These are phyloP conservation scores for Drosophila parthenogenetica DNA, from an alignment of 2,888 invertebrate genomes.

Conservation along the genomic window DNA sequence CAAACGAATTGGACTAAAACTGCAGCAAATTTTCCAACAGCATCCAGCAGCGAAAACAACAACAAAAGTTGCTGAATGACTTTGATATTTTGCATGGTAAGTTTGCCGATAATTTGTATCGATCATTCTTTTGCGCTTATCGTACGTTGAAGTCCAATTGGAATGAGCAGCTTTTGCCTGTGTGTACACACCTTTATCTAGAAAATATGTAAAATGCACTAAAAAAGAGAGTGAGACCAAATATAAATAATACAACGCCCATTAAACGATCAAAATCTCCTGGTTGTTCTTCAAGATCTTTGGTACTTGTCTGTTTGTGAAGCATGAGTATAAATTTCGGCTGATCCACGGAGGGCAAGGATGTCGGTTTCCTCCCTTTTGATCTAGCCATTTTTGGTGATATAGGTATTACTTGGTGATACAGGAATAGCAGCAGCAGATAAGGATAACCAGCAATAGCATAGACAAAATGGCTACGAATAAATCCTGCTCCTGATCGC, in stretches of 20 bases:
- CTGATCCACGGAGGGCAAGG: too few species aligned
- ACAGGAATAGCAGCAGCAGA: conserved; percentile 46
- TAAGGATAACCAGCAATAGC: conserved; percentile 19
- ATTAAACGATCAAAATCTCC: background rate
- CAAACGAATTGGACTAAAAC: conserved; percentile 36
- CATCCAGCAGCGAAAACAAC: conserved; percentile 22
- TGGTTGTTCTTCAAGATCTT: background rate
- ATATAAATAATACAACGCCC: background rate
- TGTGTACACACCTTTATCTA: background rate
- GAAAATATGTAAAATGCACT: too few species aligned
- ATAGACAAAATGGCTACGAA: conserved; percentile 20
- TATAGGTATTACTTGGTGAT: conserved; percentile 9
- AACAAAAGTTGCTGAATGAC: conserved; percentile 13
- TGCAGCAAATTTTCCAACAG: conserved; percentile 8
- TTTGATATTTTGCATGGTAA: conserved; percentile 44
- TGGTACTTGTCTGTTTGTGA: background rate
- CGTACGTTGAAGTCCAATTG: background rate
- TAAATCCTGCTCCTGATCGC: conserved; percentile 19
- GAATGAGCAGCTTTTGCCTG: background rate
- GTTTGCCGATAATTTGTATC: conserved; percentile 16
- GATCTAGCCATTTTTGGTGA: background rate
- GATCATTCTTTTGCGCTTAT: background rate
- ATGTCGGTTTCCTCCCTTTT: too few species aligned
- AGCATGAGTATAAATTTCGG: background rate
- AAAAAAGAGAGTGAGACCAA: background rate